A percentile compares a stretch with the other conserved stretches of the same genome.
These are phyloP conservation scores for Eilema griseolum DNA, from an alignment of 2,888 invertebrate genomes.

Conservation along the genomic window DNA sequence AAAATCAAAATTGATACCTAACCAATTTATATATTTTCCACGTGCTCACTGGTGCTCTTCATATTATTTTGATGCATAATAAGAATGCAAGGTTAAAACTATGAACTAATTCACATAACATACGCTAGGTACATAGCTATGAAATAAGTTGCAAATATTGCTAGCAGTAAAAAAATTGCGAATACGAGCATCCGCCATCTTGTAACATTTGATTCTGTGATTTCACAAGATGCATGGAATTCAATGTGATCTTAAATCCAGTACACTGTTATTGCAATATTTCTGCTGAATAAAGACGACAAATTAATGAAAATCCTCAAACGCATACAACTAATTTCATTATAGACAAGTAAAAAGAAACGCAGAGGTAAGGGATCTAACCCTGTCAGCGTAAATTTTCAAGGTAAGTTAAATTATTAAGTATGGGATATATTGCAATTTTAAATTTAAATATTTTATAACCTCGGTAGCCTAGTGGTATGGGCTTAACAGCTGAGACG, in stretches of 20 bases:
- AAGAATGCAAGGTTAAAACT: background rate
- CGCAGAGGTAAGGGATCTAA: too few species aligned
- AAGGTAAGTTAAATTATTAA: too few species aligned
- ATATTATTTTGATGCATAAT: background rate
- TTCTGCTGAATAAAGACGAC: too few species aligned
- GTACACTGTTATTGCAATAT: background rate
- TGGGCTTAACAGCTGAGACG: too few species aligned
- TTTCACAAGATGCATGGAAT: background rate
- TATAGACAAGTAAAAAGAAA: too few species aligned
- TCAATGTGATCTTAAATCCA: background rate
- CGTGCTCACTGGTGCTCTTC: background rate
- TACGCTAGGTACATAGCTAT: background rate
- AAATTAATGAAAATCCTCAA: background rate
- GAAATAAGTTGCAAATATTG: background rate
- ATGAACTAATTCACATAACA: background rate
- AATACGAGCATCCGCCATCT: constrained; percentile 5
- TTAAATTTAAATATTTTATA: too few species aligned
- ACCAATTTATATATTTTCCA: background rate
- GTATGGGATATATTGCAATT: too few species aligned
- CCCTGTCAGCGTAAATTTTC: too few species aligned
- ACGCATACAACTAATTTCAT: background rate
- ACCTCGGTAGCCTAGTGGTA: too few species aligned
- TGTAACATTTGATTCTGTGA: background rate
- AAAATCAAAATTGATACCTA: background rate
- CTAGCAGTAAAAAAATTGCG: background rate